phyloP scores from a whole-genome alignment of 64 coral and sea anemone species.

The Pachyseris speciosa region DNA sequence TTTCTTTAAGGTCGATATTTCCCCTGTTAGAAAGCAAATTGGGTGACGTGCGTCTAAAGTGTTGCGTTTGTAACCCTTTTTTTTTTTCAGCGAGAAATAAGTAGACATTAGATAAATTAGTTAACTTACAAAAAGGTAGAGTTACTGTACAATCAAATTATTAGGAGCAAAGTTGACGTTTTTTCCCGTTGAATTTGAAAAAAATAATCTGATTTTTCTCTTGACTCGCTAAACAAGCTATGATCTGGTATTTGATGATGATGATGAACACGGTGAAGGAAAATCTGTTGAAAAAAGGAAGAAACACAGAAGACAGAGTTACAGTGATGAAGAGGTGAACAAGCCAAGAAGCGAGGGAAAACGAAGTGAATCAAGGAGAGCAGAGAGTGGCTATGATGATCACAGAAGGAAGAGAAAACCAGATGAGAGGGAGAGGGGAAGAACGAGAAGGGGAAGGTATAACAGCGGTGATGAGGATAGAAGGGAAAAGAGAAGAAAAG shows the following conservation, averaged over 20 bases:
- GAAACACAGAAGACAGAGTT: constrained; percentile 22
- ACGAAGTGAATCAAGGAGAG: background rate
- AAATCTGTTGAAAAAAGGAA: constrained; percentile 27
- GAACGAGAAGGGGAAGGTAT: constrained; percentile 12
- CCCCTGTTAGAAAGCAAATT: too few relatives aligned
- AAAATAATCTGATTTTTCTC: too few relatives aligned
- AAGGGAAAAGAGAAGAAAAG: background rate
- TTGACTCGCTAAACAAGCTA: constrained; percentile 42
- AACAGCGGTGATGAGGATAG: constrained; percentile 6
- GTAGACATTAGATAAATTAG: too few relatives aligned
- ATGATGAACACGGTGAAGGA: constrained; percentile 32
- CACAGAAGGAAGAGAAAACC: background rate
- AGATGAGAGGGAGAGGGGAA: background rate
- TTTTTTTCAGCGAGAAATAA: too few relatives aligned
- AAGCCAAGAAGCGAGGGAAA: background rate
- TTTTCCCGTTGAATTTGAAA: too few relatives aligned
- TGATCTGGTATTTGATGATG: constrained; percentile 82
- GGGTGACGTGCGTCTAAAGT: too few relatives aligned
- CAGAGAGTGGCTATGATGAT: background rate
- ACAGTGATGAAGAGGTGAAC: constrained; percentile 34
- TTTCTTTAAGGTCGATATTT: too few relatives aligned
- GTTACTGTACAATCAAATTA: too few relatives aligned
- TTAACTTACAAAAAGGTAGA: too few relatives aligned
- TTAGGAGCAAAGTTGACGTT: too few relatives aligned
- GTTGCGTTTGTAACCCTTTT: too few relatives aligned